Conservation (phyloP, 2,113 vertebrate species). For the Onychostoma macrolepis region DNA sequence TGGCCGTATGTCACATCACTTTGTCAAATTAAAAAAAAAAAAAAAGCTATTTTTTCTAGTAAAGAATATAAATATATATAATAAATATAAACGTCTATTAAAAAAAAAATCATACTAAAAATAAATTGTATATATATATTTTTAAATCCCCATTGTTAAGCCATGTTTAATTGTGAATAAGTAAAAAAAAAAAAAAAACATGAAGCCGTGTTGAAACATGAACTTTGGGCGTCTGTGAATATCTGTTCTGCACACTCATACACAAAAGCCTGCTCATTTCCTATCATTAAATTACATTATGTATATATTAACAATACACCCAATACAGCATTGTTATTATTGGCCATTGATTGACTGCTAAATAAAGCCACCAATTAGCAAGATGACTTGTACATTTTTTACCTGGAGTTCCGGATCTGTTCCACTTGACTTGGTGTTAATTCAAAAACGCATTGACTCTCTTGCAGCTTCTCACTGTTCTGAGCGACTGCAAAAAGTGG, state of each 20-base stretch:
- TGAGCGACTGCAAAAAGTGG: constrained; percentile 83
- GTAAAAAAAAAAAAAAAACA: not conserved
- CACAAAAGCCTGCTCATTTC: not conserved
- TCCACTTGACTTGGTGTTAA: constrained; percentile 92
- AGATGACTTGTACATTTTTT: constrained; percentile 40
- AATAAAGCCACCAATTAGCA: not conserved
- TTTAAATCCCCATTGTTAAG: not conserved
- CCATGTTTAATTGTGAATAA: not conserved
- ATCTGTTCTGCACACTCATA: not conserved
- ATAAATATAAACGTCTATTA: too few relatives aligned
- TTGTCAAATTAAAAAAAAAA: too few relatives aligned
- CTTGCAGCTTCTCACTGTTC: constrained; percentile 95
- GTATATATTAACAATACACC: not conserved
- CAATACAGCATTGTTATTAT: not conserved
- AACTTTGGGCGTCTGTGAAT: not conserved
- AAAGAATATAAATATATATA: too few relatives aligned
- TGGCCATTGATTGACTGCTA: not conserved
- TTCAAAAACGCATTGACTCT: constrained; percentile 94
- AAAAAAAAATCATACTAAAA: too few relatives aligned
- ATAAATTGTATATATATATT: not conserved
- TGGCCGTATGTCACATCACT: too few relatives aligned
- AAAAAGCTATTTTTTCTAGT: too few relatives aligned
- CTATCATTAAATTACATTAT: not conserved
- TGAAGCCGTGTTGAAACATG: not conserved
- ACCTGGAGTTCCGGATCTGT: constrained; percentile 95